Evolutionary conservation across 2,888 invertebrate genomes (phyloP).

Genomic region (Hoplodrina blanda): DNA sequence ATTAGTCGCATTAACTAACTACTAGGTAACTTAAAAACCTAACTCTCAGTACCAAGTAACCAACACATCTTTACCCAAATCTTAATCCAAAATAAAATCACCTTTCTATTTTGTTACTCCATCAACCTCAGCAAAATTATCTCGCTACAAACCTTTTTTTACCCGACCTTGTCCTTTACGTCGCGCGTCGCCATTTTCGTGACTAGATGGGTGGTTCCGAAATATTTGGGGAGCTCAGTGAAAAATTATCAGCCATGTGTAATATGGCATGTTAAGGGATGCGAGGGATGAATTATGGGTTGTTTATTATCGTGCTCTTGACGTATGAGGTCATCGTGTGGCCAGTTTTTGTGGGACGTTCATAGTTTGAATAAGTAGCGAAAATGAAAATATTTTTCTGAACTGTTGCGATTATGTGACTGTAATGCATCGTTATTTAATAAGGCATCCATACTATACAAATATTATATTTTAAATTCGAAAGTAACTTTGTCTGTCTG

Average conservation of each 20-base stretch:
- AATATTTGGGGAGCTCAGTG: conserved; percentile 35
- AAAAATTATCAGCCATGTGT: conserved; percentile 38
- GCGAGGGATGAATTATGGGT: conserved; percentile 17
- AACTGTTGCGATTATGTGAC: too few species aligned
- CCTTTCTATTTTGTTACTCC: conserved; percentile 14
- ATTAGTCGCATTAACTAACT: too few species aligned
- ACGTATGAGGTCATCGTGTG: conserved; percentile 19
- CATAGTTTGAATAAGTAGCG: too few species aligned
- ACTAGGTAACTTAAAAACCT: too few species aligned
- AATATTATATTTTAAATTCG: too few species aligned
- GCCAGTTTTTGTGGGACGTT: neutral
- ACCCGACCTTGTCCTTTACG: conserved; percentile 48
- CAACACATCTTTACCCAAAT: too few species aligned
- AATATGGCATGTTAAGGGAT: conserved; percentile 27
- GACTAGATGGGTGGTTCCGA: conserved; percentile 6
- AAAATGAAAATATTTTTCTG: neutral
- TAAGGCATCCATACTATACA: too few species aligned
- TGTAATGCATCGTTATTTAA: too few species aligned
- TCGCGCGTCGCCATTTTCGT: conserved; percentile 19
- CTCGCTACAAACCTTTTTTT: conserved; percentile 21
- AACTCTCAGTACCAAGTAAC: too few species aligned
- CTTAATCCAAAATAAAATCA: neutral
- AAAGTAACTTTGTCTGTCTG: too few species aligned
- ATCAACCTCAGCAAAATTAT: conserved; percentile 7
- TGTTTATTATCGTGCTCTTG: conserved; percentile 21